Percentiles rank a stretch among this genome's conserved stretches.
Evolutionary conservation across 1,140 invertebrate genomes (phyloP).

Genomic region (Hylaeus volcanicus): DNA sequence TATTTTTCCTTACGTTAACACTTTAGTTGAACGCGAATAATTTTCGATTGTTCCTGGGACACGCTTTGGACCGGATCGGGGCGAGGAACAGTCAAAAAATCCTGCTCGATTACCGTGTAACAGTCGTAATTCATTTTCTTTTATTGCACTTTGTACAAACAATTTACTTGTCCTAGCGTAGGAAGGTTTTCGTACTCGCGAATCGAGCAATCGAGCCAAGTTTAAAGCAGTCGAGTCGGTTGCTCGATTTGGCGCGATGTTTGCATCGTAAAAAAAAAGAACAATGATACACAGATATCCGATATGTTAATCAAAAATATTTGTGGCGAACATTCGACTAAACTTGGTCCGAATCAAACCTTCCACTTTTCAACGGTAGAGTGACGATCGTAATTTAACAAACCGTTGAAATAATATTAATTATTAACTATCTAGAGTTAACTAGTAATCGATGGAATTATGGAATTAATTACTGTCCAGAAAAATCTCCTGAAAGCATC

Average conservation of each 20-base stretch:
- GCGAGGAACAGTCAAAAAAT: neutral
- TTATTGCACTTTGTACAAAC: slow-evolving; percentile 41
- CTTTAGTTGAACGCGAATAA: neutral
- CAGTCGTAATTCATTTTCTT: neutral
- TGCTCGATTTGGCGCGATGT: neutral
- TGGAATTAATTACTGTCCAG: slow-evolving; percentile 15
- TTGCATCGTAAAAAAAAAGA: neutral
- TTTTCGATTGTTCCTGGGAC: neutral
- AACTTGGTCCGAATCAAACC: neutral
- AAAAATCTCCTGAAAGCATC: slow-evolving; percentile 36
- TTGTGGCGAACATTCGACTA: neutral
- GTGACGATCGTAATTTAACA: neutral
- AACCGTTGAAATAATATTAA: neutral
- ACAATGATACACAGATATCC: neutral
- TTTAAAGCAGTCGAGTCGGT: neutral
- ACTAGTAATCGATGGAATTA: neutral
- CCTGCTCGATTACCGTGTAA: neutral
- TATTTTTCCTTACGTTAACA: no score
- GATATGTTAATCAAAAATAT: neutral
- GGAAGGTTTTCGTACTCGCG: neutral
- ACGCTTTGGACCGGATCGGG: slow-evolving; percentile 3
- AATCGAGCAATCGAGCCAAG: neutral
- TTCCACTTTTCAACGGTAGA: neutral
- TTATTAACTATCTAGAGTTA: neutral
- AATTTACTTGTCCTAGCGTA: neutral